Percentiles rank a stretch among this genome's conserved stretches.
Evolutionary conservation across 2,113 vertebrate species (phyloP).

Genomic region (Vimba vimba): DNA sequence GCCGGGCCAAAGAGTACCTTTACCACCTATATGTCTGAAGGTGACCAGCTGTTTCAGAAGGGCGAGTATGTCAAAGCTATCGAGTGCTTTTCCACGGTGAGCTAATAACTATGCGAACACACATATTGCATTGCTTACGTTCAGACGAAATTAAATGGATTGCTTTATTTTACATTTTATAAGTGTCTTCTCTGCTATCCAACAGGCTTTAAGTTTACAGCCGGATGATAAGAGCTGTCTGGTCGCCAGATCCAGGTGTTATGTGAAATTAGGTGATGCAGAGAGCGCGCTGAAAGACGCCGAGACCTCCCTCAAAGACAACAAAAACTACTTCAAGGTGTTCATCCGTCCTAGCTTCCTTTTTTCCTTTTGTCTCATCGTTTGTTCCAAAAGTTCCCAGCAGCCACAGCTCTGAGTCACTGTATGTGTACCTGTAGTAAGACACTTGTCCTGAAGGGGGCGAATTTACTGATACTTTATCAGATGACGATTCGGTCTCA

Average conservation of each 20-base stretch:
- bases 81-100: conserved; percentile 83
- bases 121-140: neutral
- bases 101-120: conserved; percentile 28
- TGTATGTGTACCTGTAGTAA: too few relatives aligned
- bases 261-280: conserved; percentile 82
- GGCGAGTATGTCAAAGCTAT: conserved; percentile 81
- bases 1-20: conserved; percentile 68
- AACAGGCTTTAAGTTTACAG: conserved; percentile 83
- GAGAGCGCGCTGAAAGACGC: conserved; percentile 84
- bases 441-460: too few relatives aligned
- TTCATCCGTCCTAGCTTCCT: neutral
- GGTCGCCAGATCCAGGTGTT: conserved; percentile 87
- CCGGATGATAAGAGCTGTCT: conserved; percentile 80
- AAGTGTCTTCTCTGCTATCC: neutral
- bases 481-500: too few relatives aligned
- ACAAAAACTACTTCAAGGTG: conserved; percentile 84
- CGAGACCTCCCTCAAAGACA: conserved; percentile 81
- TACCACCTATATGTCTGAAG: conserved; percentile 79
- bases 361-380: neutral
- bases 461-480: too few relatives aligned
- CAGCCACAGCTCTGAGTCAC: neutral
- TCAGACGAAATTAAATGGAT: neutral
- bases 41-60: conserved; percentile 76
- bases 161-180: neutral
- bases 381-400: neutral